Evolutionary conservation across 1,140 invertebrate genomes (phyloP), one percentile per base, ranked within the genome.

Genomic region (Panulirus ornatus): DNA sequence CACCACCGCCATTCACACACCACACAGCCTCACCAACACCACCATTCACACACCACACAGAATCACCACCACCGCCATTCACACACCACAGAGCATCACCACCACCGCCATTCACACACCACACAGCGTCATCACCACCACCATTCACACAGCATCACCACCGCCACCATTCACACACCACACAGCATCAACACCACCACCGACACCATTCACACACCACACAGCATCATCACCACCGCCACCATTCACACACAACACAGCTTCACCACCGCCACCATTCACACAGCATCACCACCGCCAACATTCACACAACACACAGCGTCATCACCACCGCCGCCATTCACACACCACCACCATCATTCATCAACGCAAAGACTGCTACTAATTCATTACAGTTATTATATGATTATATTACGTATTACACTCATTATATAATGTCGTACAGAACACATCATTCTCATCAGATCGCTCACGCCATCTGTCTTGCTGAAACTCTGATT

Each of bases 191-290:
- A n/a, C 51, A 11, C 51, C 51, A 58, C 11, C 51, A 58, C 51
- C 22, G 22, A 58, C 51, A 58, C 51, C 51, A 58, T 22, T 22
- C 22, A 11, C 51, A 58, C 51, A 11, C 11, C 22, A 11, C 22
- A 11, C 51, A 58, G 11, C 51, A 58, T 58, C 51, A 70, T 34
- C 66, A 70, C 66, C 51, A 70, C 66, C 66, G 36, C 66, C 66
- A 70, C 66, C 66, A 70, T 34, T 58, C 11, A 58, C 22, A 58
- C 51, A 11, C 11, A 11, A 11, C 22, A 11, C 22, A 58, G 11
- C 51, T 58, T 11, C 51, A 58, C 51, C 51, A 58, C 51, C 22
- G 51, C 51, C 51, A 58, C 51, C 51, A 58, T 22, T 22, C 51
- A 58, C 51, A 58, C 51, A 58, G 11, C 51, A 58, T 22, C 51